Percentiles rank a stretch among this genome's conserved stretches.
phyloP scores from a whole-genome alignment of 2,888 invertebrate genomes.

The Pandemis corylana region DNA sequence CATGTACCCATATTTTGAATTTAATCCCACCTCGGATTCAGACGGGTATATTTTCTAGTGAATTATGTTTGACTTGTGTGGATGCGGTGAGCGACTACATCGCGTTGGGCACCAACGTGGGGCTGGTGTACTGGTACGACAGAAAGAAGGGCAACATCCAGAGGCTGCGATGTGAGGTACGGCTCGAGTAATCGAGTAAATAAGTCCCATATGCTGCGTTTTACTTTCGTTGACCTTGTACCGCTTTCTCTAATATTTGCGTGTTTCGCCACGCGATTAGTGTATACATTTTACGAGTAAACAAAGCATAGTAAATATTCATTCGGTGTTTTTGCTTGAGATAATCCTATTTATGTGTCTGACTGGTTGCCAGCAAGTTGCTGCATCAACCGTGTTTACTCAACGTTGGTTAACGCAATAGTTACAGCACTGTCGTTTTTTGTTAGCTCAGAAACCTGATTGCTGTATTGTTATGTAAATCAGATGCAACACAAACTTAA shows the following conservation, averaged over 20 bases:
- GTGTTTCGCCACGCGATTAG: not conserved
- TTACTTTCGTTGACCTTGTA: conserved; percentile 38
- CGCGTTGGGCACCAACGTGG: conserved; percentile 93
- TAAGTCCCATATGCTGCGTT: conserved; percentile 42
- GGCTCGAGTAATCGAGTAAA: conserved; percentile 45
- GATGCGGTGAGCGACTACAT: conserved; percentile 93
- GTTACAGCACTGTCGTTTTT: conserved; percentile 21
- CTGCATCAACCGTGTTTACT: conserved; percentile 6
- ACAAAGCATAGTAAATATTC: conserved; percentile 10
- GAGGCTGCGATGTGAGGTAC: conserved; percentile 92
- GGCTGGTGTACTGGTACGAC: conserved; percentile 95
- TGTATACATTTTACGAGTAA: not conserved
- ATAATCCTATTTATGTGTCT: not conserved
- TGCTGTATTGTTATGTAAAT: conserved; percentile 30
- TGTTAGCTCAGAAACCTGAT: conserved; percentile 12
- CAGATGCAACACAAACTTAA: conserved; percentile 13
- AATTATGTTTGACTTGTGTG: conserved; percentile 91
- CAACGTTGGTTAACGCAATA: conserved; percentile 2
- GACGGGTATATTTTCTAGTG: conserved; percentile 90
- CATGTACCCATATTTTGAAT: conserved; percentile 89
- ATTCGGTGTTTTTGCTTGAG: not conserved
- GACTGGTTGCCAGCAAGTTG: not conserved
- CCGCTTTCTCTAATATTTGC: conserved; percentile 32
- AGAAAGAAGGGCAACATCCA: conserved; percentile 91
- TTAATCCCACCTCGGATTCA: conserved; percentile 91